Conservation (phyloP, 2,797 vertebrate genomes). For the Sebastes variabilis region DNA sequence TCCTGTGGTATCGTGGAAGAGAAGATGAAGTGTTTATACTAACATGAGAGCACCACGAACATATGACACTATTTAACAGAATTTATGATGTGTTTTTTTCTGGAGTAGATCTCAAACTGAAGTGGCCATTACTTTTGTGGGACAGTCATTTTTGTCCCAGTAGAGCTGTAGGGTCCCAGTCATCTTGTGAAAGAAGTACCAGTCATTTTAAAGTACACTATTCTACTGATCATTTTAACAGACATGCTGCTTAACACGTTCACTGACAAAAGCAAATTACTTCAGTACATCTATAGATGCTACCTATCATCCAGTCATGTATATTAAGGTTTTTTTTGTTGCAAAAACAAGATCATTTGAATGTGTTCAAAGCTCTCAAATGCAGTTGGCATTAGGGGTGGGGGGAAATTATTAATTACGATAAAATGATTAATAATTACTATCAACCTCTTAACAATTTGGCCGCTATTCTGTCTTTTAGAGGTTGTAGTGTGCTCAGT, state of each 20-base stretch:
- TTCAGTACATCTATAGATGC: background rate
- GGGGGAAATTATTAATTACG: too few species aligned
- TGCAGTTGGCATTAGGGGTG: background rate
- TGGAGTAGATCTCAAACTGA: slow-evolving; percentile 39
- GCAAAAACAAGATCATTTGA: background rate
- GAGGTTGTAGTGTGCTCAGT: too few species aligned
- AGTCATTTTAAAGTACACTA: background rate
- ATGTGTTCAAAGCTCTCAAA: background rate
- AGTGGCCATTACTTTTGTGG: slow-evolving; percentile 49
- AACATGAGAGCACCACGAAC: slow-evolving; percentile 31
- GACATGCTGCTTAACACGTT: background rate
- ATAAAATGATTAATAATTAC: too few species aligned
- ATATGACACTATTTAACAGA: slow-evolving; percentile 20
- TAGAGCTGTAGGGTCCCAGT: background rate
- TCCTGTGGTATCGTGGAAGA: background rate
- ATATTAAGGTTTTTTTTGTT: background rate
- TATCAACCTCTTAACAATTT: too few species aligned
- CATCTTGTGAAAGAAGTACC: background rate
- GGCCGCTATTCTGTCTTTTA: too few species aligned
- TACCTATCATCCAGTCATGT: background rate
- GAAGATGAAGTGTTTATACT: slow-evolving; percentile 45
- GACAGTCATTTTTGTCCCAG: background rate
- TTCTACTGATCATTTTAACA: background rate
- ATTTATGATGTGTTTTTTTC: slow-evolving; percentile 61
- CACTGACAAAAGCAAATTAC: background rate